Evolutionary conservation across 2,113 vertebrate species (phyloP).

Genomic region (Oncorhynchus keta): DNA sequence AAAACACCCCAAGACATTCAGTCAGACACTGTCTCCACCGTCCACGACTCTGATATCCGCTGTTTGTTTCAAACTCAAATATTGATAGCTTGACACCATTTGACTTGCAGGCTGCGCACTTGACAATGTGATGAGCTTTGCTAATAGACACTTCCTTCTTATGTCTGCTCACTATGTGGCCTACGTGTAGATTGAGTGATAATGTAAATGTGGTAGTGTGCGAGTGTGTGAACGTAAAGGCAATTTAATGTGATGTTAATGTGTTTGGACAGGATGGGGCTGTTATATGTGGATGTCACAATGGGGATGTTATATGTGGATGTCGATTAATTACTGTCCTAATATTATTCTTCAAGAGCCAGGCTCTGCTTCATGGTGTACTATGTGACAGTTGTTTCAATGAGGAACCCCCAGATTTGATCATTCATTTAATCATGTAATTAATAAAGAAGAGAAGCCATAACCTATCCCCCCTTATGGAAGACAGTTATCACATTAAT

Average conservation of each 20-base stretch:
- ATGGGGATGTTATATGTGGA: no score
- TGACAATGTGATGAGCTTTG: neutral
- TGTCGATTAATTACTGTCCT: constrained; percentile 24
- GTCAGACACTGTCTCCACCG: neutral
- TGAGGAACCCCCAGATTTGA: constrained; percentile 7
- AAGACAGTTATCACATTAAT: constrained; percentile 17
- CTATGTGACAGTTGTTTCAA: constrained; percentile 4
- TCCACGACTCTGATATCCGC: constrained; percentile 1
- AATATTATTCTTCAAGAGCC: constrained; percentile 17
- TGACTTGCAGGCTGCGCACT: neutral
- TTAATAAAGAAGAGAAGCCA: constrained; percentile 18
- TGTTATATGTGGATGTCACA: no score
- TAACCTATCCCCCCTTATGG: neutral
- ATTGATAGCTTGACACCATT: neutral
- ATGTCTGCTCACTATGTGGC: neutral
- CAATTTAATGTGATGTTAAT: constrained; percentile 15
- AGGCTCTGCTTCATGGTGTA: constrained; percentile 2
- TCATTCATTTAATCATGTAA: constrained; percentile 21
- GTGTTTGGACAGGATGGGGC: constrained; percentile 7
- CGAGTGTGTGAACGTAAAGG: constrained; percentile 17
- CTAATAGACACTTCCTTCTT: neutral
- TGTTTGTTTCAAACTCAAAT: neutral
- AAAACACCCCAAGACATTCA: no score
- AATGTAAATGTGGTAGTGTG: constrained; percentile 3
- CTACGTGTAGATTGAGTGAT: neutral